These are phyloP conservation scores for Spea hammondii DNA, from an alignment of 2,797 vertebrate species.

Conservation along the genomic window DNA sequence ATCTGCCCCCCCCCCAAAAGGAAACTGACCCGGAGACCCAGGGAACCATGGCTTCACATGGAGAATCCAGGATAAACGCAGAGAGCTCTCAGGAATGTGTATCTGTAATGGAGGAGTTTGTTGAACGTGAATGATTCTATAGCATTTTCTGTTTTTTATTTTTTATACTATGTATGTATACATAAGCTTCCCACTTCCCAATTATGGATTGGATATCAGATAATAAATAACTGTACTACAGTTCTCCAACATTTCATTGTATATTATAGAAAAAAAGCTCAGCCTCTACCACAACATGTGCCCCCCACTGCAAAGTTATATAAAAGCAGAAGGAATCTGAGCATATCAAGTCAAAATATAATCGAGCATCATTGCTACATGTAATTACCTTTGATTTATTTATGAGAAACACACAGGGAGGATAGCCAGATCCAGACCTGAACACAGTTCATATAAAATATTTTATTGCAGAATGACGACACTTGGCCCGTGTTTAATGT, in stretches of 20 bases:
- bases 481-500: neutral
- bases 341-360: neutral
- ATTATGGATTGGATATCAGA: no score
- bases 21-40: no score
- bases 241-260: neutral
- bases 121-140: no score
- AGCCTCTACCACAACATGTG: neutral
- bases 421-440: neutral
- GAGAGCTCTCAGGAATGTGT: no score
- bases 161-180: no score
- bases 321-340: neutral
- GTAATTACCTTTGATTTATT: constrained; percentile 6
- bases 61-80: no score
- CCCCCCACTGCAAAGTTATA: neutral
- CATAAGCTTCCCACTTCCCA: no score
- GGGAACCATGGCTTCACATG: no score
- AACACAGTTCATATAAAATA: neutral
- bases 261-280: neutral
- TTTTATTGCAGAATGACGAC: neutral
- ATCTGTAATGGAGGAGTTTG: no score
- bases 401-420: neutral
- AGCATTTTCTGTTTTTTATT: no score
- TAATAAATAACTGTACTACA: no score
- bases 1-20: no score
- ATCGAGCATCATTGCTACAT: neutral